phyloP scores from a whole-genome alignment of 2,888 invertebrate genomes.

The Ochropleura plecta region DNA sequence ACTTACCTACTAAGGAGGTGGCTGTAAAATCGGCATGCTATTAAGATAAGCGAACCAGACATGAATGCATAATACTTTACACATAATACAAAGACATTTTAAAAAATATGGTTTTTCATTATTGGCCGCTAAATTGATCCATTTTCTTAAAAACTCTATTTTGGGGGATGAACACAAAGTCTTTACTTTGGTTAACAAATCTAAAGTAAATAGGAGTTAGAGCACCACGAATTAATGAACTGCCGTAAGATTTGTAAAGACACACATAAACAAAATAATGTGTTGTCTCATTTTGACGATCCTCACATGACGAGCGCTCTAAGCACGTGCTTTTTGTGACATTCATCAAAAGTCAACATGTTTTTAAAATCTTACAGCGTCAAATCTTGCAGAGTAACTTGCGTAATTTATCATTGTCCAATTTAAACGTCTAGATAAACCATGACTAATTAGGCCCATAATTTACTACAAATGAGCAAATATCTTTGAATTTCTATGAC shows the following conservation, averaged over 20 bases:
- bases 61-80: neutral
- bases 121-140: neutral
- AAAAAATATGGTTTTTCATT: neutral
- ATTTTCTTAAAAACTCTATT: neutral
- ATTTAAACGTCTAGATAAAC: constrained; percentile 83
- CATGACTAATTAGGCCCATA: constrained; percentile 82
- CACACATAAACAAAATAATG: neutral
- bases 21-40: neutral
- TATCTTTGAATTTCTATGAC: constrained; percentile 77
- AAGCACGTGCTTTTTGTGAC: constrained; percentile 64
- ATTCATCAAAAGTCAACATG: constrained; percentile 69
- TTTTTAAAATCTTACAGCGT: constrained; percentile 63
- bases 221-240: neutral
- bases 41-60: neutral
- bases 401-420: constrained; percentile 75
- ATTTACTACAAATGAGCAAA: constrained; percentile 80
- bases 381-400: constrained; percentile 59
- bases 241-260: constrained; percentile 1
- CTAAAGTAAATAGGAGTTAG: neutral
- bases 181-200: neutral
- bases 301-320: constrained; percentile 16
- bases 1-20: neutral
- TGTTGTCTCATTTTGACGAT: constrained; percentile 19
- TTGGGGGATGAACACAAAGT: neutral
- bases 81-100: neutral